These are phyloP conservation scores for Varroa destructor DNA, from an alignment of 1,140 invertebrate species.

Conservation along the genomic window DNA sequence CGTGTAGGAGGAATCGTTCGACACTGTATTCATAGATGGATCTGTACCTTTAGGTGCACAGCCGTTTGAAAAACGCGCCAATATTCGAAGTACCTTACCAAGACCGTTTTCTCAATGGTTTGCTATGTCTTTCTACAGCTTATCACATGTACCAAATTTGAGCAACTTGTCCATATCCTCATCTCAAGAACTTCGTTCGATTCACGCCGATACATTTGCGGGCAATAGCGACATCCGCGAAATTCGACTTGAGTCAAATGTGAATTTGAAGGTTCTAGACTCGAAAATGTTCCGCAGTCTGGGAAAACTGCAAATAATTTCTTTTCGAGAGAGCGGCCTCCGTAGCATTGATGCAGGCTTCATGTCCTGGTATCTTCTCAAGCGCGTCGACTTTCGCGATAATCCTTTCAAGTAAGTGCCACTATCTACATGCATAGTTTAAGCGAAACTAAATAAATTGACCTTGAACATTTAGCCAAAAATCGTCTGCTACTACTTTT, in stretches of 20 bases:
- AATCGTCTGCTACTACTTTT: too few relatives aligned
- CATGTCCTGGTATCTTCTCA: neutral
- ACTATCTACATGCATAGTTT: neutral
- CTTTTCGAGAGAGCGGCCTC: slow-evolving; percentile 13
- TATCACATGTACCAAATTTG: neutral
- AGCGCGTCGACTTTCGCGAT: slow-evolving; percentile 1
- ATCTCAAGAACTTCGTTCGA: neutral
- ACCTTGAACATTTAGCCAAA: too few relatives aligned
- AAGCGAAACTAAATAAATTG: too few relatives aligned
- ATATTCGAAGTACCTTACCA: too few relatives aligned
- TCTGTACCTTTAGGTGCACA: too few relatives aligned
- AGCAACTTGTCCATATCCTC: slow-evolving; percentile 7
- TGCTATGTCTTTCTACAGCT: neutral
- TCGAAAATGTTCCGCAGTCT: slow-evolving; percentile 9
- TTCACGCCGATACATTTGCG: neutral
- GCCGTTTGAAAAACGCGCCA: too few relatives aligned
- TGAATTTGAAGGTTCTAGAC: neutral
- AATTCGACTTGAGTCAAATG: slow-evolving; percentile 7
- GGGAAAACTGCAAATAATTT: neutral
- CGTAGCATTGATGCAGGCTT: neutral
- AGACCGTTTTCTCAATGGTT: too few relatives aligned
- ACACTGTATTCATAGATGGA: too few relatives aligned
- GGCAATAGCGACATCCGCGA: neutral
- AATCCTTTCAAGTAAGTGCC: slow-evolving; percentile 9
- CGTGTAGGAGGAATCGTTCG: too few relatives aligned